Conservation (phyloP, 1,140 invertebrate species). For the Teleogryllus occipitalis region DNA sequence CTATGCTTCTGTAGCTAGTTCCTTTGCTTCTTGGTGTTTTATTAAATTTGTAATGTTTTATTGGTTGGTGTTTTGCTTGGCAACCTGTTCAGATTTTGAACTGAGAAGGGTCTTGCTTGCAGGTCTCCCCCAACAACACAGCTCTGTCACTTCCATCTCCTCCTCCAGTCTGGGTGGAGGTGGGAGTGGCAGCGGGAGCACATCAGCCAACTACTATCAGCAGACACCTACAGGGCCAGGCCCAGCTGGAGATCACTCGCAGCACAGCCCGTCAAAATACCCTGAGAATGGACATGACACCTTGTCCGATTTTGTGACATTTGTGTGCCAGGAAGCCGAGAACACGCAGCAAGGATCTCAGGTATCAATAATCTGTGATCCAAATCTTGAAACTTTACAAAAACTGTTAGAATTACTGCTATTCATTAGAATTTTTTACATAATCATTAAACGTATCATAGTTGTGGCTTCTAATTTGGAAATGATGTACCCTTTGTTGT, state of each 20-base stretch:
- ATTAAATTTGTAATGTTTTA: not conserved
- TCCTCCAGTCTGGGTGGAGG: conserved; percentile 56
- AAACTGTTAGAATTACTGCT: too few species aligned
- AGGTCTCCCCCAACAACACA: conserved; percentile 50
- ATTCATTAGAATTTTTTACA: too few species aligned
- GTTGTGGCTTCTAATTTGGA: too few species aligned
- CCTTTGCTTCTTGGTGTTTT: not conserved
- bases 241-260: conserved; percentile 29
- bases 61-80: not conserved
- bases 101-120: conserved; percentile 24
- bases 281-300: conserved; percentile 80
- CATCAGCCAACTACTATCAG: conserved; percentile 44
- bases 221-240: conserved; percentile 34
- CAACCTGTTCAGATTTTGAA: not conserved
- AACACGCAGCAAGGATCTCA: conserved; percentile 70
- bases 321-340: conserved; percentile 89
- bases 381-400: too few species aligned
- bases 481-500: too few species aligned
- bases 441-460: too few species aligned
- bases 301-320: conserved; percentile 90
- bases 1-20: not conserved
- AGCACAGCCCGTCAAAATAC: conserved; percentile 60
- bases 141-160: conserved; percentile 56
- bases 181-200: conserved; percentile 24
- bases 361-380: conserved; percentile 39